Evolutionary conservation across 2,888 invertebrate species (phyloP).

Genomic region (Callyntrura guangdongensis): DNA sequence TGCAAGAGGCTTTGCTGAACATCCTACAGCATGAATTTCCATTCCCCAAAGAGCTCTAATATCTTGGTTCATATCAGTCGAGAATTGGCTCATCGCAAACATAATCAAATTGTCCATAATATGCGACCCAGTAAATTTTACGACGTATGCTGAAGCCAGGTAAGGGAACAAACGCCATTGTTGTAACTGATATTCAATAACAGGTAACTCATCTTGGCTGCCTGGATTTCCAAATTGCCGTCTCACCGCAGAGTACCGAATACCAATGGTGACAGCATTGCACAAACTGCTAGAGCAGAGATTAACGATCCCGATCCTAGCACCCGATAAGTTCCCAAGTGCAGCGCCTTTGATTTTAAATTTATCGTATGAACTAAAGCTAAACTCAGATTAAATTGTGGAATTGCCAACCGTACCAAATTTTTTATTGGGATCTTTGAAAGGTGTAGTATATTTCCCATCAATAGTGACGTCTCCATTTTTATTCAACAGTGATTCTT

Average conservation of each 20-base stretch:
- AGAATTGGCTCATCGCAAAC: conserved; percentile 69
- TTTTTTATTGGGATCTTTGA: conserved; percentile 94
- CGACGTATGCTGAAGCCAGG: conserved; percentile 86
- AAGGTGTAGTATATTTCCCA: conserved; percentile 95
- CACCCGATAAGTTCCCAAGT: conserved; percentile 87
- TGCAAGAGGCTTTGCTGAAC: conserved; percentile 88
- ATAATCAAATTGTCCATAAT: conserved; percentile 46
- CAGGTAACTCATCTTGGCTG: conserved; percentile 90
- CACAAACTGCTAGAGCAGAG: conserved; percentile 79
- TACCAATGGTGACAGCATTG: conserved; percentile 86
- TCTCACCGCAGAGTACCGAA: conserved; percentile 87
- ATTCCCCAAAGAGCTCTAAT: conserved; percentile 73
- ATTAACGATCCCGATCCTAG: conserved; percentile 89
- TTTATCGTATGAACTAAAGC: too few relatives aligned
- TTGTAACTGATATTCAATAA: conserved; percentile 95
- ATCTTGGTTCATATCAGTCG: conserved; percentile 37
- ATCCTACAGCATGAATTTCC: conserved; percentile 88
- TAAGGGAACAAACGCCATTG: conserved; percentile 87
- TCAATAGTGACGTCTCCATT: conserved; percentile 96
- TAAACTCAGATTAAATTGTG: too few relatives aligned
- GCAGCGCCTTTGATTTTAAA: conserved; percentile 78
- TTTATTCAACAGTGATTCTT: conserved; percentile 93
- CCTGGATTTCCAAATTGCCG: conserved; percentile 85
- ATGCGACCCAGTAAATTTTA: conserved; percentile 85
- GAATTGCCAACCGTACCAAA: conserved; percentile 90